A percentile compares a stretch with the other conserved stretches of the same genome.
These are phyloP conservation scores for Caenorhabditis virilis DNA, from an alignment of 2,888 invertebrate species.

Conservation along the genomic window DNA sequence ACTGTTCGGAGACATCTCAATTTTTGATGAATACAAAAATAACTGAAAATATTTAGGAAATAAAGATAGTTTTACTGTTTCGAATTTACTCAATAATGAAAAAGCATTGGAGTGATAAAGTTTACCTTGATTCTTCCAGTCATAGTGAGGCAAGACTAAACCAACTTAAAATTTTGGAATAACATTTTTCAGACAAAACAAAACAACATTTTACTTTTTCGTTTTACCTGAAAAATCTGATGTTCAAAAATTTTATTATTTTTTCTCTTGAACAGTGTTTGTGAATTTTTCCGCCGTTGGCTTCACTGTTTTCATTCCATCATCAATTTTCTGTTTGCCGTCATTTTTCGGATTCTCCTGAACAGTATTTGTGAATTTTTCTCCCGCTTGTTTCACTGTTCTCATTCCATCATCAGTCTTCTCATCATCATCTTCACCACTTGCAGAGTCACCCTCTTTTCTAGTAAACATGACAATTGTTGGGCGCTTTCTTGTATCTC, in stretches of 20 bases:
- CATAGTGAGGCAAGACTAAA: too few relatives aligned
- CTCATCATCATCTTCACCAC: constrained; percentile 3
- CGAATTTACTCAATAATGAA: too few relatives aligned
- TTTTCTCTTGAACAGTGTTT: not conserved
- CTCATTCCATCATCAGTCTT: too few relatives aligned
- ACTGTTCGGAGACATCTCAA: constrained; percentile 37
- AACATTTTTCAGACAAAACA: not conserved
- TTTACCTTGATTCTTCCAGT: too few relatives aligned
- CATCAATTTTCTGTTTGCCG: not conserved
- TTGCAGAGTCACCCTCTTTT: not conserved
- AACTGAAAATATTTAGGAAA: not conserved
- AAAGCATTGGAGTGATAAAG: too few relatives aligned
- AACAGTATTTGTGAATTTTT: too few relatives aligned
- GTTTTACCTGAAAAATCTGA: not conserved
- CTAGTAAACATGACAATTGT: constrained; percentile 2
- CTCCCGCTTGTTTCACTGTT: not conserved
- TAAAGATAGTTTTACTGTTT: too few relatives aligned
- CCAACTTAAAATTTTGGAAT: too few relatives aligned
- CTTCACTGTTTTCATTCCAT: not conserved
- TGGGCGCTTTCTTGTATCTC: not conserved
- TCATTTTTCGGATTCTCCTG: not conserved
- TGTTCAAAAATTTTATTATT: too few relatives aligned
- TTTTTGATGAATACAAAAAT: constrained; percentile 3
- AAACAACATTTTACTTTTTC: constrained; percentile 1
- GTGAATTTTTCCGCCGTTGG: not conserved